Evolutionary conservation across 1,140 invertebrate genomes (phyloP), one percentile per base, ranked within the genome.

Genomic region (Neomicropteryx cornuta): DNA sequence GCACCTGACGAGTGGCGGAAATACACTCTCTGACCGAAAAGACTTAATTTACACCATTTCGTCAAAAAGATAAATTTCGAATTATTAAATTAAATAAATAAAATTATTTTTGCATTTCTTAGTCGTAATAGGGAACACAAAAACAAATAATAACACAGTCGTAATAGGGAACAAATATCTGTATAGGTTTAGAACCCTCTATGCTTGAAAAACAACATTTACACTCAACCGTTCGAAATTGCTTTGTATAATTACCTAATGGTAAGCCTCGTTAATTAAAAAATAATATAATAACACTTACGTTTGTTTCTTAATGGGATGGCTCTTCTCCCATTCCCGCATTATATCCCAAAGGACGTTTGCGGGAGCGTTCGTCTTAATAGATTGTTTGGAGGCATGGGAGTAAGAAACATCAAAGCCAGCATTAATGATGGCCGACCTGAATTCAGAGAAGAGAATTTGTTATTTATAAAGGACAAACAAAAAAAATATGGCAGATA

Each of bases 281-380:
- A n/a, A 54, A 17, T 22, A 47, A 21, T 43, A 48, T 52, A 32
- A 31, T 14, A 5, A 29, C 27, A 38, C 49, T 39, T 47, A 66
- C 63, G 55, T 61, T 41, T 64, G 55, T 23, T 63, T 50, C 35
- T 70, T 71, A 13, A 75, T 67, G 2, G 82, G 83, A 51, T 82
- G 68, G 10, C 58, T 52, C 42, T 80, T 77, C 46, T 79, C 78
- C 89, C 90, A 95, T 18, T 71, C 70, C 45, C 85, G 68, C 36
- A 97, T 71, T n/a, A 97, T 79, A 60, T 95, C 92, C 96, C 95
- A 99, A 11, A 99, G 59, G 13, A 96, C 69, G 3, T 70, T 56
- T 23, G 76, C 61, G 0, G 97, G 91, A 1, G 96, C 95, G 62
- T 93, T 70, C 1, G 96, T 98, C 69, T 99, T 99, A 3, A 98